Percentiles rank a stretch among this genome's conserved stretches.
phyloP scores from a whole-genome alignment of 2,888 invertebrate species.

The Silvanus unidentatus region DNA sequence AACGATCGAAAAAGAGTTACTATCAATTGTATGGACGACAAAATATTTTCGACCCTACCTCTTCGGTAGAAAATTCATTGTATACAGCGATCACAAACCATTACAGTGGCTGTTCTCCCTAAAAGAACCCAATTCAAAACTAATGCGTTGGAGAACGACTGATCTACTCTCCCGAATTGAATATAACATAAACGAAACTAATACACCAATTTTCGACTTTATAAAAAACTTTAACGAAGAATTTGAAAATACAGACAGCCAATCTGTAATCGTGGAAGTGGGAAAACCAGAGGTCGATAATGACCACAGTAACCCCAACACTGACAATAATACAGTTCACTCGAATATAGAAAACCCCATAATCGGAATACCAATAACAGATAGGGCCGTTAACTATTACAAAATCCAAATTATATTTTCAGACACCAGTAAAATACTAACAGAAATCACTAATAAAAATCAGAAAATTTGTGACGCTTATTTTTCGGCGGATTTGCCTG shows the following conservation, averaged over 20 bases:
- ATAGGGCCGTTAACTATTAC: not conserved
- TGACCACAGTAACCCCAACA: too few species aligned
- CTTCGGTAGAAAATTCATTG: too few species aligned
- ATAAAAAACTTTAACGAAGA: not conserved
- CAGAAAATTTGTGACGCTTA: too few species aligned
- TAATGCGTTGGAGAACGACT: not conserved
- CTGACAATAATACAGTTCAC: slow-evolving; percentile 1
- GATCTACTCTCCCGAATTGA: slow-evolving; percentile 1
- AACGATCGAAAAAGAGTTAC: slow-evolving; percentile 17
- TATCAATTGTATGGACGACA: slow-evolving; percentile 7
- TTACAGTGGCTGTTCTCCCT: slow-evolving; percentile 4
- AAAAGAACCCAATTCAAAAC: slow-evolving; percentile 14
- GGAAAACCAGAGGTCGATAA: not conserved
- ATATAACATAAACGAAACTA: not conserved
- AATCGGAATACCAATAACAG: slow-evolving; percentile 3
- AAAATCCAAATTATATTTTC: not conserved
- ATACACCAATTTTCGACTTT: too few species aligned
- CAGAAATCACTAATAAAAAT: not conserved
- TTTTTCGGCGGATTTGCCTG: too few species aligned
- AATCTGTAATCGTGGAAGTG: not conserved
- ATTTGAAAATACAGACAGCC: slow-evolving; percentile 1
- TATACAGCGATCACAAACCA: slow-evolving; percentile 5
- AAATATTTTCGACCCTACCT: too few species aligned
- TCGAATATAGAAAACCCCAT: slow-evolving; percentile 4
- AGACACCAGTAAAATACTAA: not conserved